A percentile compares a stretch with the other conserved stretches of the same genome.
phyloP scores from a whole-genome alignment of 2,888 invertebrate genomes.

The Ophion ventricosus region DNA sequence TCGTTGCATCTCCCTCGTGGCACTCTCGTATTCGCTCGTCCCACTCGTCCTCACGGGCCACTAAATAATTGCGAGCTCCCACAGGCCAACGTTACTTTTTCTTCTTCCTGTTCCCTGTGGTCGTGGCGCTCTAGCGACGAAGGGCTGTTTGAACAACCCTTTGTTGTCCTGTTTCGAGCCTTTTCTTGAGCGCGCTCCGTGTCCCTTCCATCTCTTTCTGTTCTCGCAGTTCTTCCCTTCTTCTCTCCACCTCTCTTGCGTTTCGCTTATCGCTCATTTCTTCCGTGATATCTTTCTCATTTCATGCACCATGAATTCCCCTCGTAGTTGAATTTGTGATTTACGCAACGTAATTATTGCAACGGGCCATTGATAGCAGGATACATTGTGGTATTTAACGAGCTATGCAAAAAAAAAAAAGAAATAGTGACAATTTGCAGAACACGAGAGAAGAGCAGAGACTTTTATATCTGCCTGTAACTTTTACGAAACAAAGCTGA shows the following conservation, averaged over 20 bases:
- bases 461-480: no score
- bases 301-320: constrained; percentile 24
- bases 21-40: constrained; percentile 10
- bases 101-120: constrained; percentile 66
- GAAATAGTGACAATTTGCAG: no score
- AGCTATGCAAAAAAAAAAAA: no score
- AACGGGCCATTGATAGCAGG: not conserved
- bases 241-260: constrained; percentile 30
- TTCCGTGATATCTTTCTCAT: constrained; percentile 23
- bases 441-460: no score
- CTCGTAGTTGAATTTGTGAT: constrained; percentile 9
- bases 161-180: constrained; percentile 60
- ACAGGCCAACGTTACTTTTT: constrained; percentile 70
- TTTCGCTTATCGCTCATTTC: constrained; percentile 2
- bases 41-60: constrained; percentile 61
- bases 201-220: constrained; percentile 46
- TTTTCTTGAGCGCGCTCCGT: constrained; percentile 30
- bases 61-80: constrained; percentile 77
- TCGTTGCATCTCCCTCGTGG: not conserved
- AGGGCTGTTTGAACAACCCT: constrained; percentile 75
- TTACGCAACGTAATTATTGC: not conserved
- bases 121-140: constrained; percentile 71
- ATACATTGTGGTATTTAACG: no score
- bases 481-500: no score
- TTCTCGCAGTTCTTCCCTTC: constrained; percentile 53